Base-by-base conservation (phyloP, 2,113 vertebrate species). In the Nerophis lumbriciformis region DNA sequence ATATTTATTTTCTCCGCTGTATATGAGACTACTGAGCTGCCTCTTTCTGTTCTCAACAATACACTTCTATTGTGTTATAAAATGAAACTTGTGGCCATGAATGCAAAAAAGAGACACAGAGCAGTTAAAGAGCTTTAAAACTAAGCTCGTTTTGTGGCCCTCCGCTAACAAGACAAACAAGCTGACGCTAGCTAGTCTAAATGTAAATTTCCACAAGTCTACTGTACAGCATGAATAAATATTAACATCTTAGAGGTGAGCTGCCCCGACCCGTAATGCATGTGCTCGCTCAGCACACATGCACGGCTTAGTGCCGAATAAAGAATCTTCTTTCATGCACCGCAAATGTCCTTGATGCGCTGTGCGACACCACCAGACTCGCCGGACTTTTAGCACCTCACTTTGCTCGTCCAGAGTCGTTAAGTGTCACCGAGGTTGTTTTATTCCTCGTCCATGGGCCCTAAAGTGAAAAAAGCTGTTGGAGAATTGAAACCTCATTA, bases 171-270 rank as follows among this genome's bases (percentile, higher is more conserved):
- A 67, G 39, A 79, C 66, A 76, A 77, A 79, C 63, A 69, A 71
- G 66, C 65, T 65, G 58, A 53, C 53, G 42, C 61, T 54, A 80
- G 65, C 72, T 67, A 61, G 37, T 85, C 77, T 77, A 76, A 81
- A 85, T 83, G 76, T 67, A 80, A 85, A 85, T 81, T 60, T n/a
- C 42, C 14, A 14, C 14, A 42, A 64, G 59, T 50, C 21, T 50
- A 55, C 73, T 66, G 66, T 67, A 59, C 59, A 6, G n/a, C 3
- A 50, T 67, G 68, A 76, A 82, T 71, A 77, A 75, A 80, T 71
- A 45, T 45, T 45, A 45, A 53, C 61, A 61, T 63, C 59, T 49
- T 7, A 0, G 37, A 48, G 55, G 51, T 36, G 59, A 71, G 67
- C 44, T 0, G 59, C 71, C 55, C 54, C 12, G 54, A 7, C 8